Conservation (phyloP, 37 sponge, comb jelly and placozoan species). For the Oopsacas minuta region DNA sequence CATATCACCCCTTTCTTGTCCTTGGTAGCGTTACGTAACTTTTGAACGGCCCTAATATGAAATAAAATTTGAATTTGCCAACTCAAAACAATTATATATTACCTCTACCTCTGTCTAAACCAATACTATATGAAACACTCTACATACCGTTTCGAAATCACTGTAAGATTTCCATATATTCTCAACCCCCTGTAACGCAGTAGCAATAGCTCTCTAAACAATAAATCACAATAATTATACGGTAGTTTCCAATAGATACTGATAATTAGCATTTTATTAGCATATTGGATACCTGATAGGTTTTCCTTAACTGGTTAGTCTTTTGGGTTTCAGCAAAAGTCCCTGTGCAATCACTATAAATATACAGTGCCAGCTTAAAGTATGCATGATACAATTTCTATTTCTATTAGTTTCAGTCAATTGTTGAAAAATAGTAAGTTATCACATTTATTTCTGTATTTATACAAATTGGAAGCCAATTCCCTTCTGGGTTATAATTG, state of each 20-base stretch:
- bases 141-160: slow-evolving; percentile 65
- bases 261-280: too few species aligned
- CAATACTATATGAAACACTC: neutral
- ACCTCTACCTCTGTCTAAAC: neutral
- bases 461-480: too few species aligned
- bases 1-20: too few species aligned
- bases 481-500: too few species aligned
- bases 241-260: too few species aligned
- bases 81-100: neutral
- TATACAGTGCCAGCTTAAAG: neutral
- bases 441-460: too few species aligned
- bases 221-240: neutral
- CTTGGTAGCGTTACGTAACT: too few species aligned
- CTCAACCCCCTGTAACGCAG: slow-evolving; percentile 61
- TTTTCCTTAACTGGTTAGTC: slow-evolving; percentile 43
- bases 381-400: too few species aligned
- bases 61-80: too few species aligned
- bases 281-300: slow-evolving; percentile 54
- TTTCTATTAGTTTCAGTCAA: too few species aligned
- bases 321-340: slow-evolving; percentile 88
- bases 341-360: slow-evolving; percentile 44
- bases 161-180: slow-evolving; percentile 81
- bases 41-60: too few species aligned
- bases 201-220: slow-evolving; percentile 36
- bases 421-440: too few species aligned